Conservation (phyloP, 2,113 vertebrate genomes). For the Xenopus tropicalis region UCB_Xtro_10.0 CM004445.2:73063501-73064000, state of each 20-base stretch:
- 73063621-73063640: background rate
- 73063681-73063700: conserved; percentile 4
- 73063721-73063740: conserved; percentile 39
- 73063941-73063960: too few relatives aligned
- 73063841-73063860: conserved; percentile 44
- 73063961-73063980: too few relatives aligned
- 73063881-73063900: conserved; percentile 18
- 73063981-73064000: too few relatives aligned
- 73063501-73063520: conserved; percentile 24
- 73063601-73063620: background rate
- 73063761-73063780: conserved; percentile 33
- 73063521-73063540: conserved; percentile 26
- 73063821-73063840: conserved; percentile 42
- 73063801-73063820: conserved; percentile 47
- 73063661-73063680: background rate
- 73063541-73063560: conserved; percentile 5
- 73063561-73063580: conserved; percentile 7
- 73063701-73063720: background rate
- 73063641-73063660: background rate
- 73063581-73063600: background rate
- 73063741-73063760: conserved; percentile 36
- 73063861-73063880: conserved; percentile 35
- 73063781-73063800: conserved; percentile 30
- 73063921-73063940: too few relatives aligned
- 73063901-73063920: too few relatives aligned